Percentiles rank a stretch among this genome's conserved stretches.
Evolutionary conservation across 2,888 invertebrate genomes (phyloP).

Genomic region (Oscheius myriophilus): DNA sequence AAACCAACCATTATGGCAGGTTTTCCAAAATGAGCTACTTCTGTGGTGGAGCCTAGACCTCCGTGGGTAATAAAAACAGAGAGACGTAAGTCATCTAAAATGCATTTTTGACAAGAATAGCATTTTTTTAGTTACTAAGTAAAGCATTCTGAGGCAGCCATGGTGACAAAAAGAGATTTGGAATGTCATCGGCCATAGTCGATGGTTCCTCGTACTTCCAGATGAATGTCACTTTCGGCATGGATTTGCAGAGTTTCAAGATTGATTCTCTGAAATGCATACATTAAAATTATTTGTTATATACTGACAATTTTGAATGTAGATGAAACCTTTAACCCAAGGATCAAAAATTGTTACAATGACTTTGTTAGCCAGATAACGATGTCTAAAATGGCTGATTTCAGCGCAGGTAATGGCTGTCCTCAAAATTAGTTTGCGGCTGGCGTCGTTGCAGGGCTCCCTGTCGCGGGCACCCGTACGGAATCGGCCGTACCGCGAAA

Average conservation of each 20-base stretch:
- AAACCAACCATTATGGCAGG: conserved; percentile 28
- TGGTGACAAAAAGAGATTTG: conserved; percentile 41
- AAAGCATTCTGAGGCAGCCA: conserved; percentile 58
- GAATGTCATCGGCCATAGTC: conserved; percentile 24
- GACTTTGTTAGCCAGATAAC: too few relatives aligned
- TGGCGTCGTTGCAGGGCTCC: too few relatives aligned
- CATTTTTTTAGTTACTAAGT: conserved; percentile 15
- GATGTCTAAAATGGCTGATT: too few relatives aligned
- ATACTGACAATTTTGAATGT: too few relatives aligned
- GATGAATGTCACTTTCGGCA: conserved; percentile 46
- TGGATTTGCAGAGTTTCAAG: conserved; percentile 32
- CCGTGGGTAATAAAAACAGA: conserved; percentile 30
- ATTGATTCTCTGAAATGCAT: conserved; percentile 37
- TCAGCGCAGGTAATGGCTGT: too few relatives aligned
- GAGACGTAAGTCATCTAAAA: conserved; percentile 20
- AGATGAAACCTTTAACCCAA: too few relatives aligned
- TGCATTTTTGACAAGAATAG: background rate
- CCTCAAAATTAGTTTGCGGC: too few relatives aligned
- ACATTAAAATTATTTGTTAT: background rate
- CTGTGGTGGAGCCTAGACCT: conserved; percentile 28
- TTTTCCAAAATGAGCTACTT: conserved; percentile 30
- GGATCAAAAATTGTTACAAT: background rate
- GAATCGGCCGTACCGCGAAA: too few relatives aligned
- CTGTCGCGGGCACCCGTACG: too few relatives aligned
- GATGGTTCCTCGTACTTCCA: conserved; percentile 48